These are phyloP conservation scores for Anneissia japonica DNA, from an alignment of 35 echinoderm and acorn worm genomes.

Conservation along the genomic window DNA sequence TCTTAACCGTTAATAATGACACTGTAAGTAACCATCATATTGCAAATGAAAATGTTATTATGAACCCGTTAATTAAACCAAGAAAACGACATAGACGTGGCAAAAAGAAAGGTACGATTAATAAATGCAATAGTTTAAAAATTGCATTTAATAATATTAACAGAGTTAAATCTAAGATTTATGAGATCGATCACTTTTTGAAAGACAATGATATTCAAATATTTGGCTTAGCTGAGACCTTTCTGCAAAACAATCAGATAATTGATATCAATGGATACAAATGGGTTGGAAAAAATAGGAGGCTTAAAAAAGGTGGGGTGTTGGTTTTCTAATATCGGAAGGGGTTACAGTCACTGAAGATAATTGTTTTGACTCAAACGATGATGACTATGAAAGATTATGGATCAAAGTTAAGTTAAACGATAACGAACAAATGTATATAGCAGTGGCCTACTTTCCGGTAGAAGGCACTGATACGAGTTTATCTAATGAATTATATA, in stretches of 20 bases:
- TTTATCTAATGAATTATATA: no score
- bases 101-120: neutral
- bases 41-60: no score
- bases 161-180: neutral
- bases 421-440: no score
- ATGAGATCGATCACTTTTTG: neutral
- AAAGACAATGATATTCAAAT: neutral
- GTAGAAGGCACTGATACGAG: no score
- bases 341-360: no score
- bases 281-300: conserved; percentile 3
- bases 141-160: conserved; percentile 16
- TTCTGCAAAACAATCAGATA: neutral
- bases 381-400: no score
- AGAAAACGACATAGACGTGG: neutral
- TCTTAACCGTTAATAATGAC: no score
- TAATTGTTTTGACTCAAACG: no score
- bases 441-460: no score
- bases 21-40: neutral
- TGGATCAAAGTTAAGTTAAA: no score
- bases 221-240: neutral
- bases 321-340: conserved; percentile 6
- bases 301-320: neutral
- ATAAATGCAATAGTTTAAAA: neutral
- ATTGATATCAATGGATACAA: conserved; percentile 1
- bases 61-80: no score